Base-by-base conservation (phyloP, 2,797 vertebrate species). In the Valencia hispanica region DNA sequence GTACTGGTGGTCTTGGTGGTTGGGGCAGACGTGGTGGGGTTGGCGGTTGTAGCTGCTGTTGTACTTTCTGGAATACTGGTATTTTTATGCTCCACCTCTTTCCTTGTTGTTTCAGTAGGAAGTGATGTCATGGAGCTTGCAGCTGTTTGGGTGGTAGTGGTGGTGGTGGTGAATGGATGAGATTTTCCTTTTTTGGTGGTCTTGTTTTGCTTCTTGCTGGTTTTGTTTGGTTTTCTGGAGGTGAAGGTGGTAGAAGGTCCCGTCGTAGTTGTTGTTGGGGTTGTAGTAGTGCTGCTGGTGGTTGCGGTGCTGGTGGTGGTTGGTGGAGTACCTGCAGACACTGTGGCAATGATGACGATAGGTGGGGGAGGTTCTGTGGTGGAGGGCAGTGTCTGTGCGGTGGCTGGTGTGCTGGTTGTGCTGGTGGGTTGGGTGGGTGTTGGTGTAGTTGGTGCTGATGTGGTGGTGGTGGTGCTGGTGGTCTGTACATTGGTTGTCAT, bases 161-260 rank as follows among this genome's bases (percentile, higher is more conserved):
- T 65, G 47, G 78, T 14, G 14, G 76, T 55, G 68, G 79, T 65
- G 45, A 73, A 69, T 55, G 85, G 66, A 70, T 92, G 93, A 32
- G 79, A 43, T 75, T 91, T 93, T 9, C 69, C 76, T 72, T 92
- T 93, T 86, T 91, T 94, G 30, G 53, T 1, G 0, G 77, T 47
- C 85, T 93, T 94, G 70, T 87, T 91, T 77, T 73, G 90, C 73
- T 94, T 95, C 83, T 87, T 94, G 75, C 8, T 82, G 25, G 79
- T 53, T 5, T 77, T 91, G 86, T 79, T 66, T 20, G 68, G 84
- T 82, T 77, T 90, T 68, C 41, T 82, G 0, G n/a, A 20, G 6
- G 47, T 4, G 70, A 43, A 4, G 20, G 70, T n/a, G 22, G 75
- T 47, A 3, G 70, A 11, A 10, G 27, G 68, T 27, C 5, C 43